Evolutionary conservation across 2,113 vertebrate species (phyloP).

Genomic region (Diadophis punctatus): DNA sequence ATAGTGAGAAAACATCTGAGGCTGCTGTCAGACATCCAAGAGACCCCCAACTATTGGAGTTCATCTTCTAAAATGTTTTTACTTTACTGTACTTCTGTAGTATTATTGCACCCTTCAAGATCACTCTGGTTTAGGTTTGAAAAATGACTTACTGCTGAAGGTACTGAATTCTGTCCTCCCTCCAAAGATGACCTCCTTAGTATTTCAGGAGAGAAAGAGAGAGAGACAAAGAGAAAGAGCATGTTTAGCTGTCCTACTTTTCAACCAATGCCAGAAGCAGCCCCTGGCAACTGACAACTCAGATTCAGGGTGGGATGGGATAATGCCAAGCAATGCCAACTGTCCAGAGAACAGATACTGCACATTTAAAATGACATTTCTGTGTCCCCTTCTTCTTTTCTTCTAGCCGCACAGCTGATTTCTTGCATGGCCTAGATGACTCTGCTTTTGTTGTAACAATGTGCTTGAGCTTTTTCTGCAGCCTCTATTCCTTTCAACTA

Average conservation of each 20-base stretch:
- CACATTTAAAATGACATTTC: slow-evolving; percentile 73
- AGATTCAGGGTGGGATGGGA: neutral
- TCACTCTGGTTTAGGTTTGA: slow-evolving; percentile 44
- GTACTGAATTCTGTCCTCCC: slow-evolving; percentile 40
- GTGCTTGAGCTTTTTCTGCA: slow-evolving; percentile 88
- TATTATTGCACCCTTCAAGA: slow-evolving; percentile 17
- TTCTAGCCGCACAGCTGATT: slow-evolving; percentile 67
- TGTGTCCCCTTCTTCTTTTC: slow-evolving; percentile 63
- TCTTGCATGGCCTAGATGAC: slow-evolving; percentile 78
- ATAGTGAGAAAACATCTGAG: neutral
- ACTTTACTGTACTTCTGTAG: slow-evolving; percentile 27
- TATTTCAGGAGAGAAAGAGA: slow-evolving; percentile 9
- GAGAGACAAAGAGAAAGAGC: slow-evolving; percentile 7
- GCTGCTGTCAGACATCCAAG: neutral
- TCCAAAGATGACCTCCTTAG: slow-evolving; percentile 39
- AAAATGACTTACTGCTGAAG: slow-evolving; percentile 14
- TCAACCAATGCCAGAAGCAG: slow-evolving; percentile 24
- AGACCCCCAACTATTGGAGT: neutral
- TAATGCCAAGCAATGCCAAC: slow-evolving; percentile 4
- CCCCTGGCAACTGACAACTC: slow-evolving; percentile 9
- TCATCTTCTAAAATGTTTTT: slow-evolving; percentile 25
- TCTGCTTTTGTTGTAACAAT: slow-evolving; percentile 73
- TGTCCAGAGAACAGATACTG: slow-evolving; percentile 61
- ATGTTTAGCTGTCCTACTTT: slow-evolving; percentile 39
- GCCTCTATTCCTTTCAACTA: slow-evolving; percentile 85